These are phyloP conservation scores for Drosophila mojavensis DNA, from an alignment of 1,140 invertebrate genomes.

Conservation along the genomic window DNA sequence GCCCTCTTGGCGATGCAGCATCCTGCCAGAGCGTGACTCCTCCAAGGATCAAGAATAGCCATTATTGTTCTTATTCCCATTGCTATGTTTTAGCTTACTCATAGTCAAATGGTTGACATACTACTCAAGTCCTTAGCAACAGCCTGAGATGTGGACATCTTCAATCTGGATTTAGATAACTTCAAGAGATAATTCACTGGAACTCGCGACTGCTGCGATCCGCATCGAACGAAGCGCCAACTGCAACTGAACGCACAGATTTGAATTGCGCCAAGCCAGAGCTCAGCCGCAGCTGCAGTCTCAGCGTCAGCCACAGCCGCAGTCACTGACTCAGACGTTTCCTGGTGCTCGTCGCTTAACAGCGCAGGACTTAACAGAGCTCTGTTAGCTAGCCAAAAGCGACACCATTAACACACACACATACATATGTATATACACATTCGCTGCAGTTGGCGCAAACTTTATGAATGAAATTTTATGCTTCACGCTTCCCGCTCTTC, in stretches of 20 bases:
- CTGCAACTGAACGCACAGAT: slow-evolving; percentile 69
- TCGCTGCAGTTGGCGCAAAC: slow-evolving; percentile 7
- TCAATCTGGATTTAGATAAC: background rate
- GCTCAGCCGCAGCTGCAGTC: slow-evolving; percentile 56
- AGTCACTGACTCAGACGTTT: background rate
- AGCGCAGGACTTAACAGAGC: slow-evolving; percentile 60
- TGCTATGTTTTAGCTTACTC: background rate
- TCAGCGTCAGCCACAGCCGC: slow-evolving; percentile 4
- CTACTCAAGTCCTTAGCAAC: slow-evolving; percentile 11
- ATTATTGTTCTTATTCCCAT: slow-evolving; percentile 60
- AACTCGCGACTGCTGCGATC: slow-evolving; percentile 52
- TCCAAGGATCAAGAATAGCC: slow-evolving; percentile 62
- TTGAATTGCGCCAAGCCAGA: slow-evolving; percentile 31
- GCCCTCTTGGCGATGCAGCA: slow-evolving; percentile 91
- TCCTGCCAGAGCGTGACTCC: slow-evolving; percentile 85
- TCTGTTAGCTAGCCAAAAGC: slow-evolving; percentile 44
- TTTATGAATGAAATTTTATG: slow-evolving; percentile 65
- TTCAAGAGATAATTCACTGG: background rate
- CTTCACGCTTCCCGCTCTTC: background rate
- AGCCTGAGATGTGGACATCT: slow-evolving; percentile 8
- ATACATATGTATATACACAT: background rate
- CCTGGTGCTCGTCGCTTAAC: slow-evolving; percentile 31
- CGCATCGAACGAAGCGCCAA: slow-evolving; percentile 52
- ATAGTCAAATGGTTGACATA: slow-evolving; percentile 22
- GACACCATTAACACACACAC: slow-evolving; percentile 23